These are phyloP conservation scores for Zapornia atra DNA, from an alignment of 2,113 vertebrate species.

Conservation along the genomic window DNA sequence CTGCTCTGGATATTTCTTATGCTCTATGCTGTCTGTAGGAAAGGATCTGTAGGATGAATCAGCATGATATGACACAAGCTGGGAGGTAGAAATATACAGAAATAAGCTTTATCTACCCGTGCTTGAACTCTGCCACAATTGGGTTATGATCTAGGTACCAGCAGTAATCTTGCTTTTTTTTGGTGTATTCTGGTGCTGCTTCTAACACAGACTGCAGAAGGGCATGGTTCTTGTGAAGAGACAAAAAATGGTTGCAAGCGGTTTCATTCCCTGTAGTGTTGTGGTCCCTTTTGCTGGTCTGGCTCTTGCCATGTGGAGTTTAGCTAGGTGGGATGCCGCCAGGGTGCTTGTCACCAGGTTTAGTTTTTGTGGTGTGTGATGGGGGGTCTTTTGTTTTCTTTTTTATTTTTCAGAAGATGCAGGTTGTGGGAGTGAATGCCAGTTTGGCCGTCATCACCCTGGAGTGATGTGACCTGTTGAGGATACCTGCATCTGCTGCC, in stretches of 20 bases:
- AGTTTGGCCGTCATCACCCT: neutral
- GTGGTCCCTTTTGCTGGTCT: neutral
- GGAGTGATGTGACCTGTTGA: no score
- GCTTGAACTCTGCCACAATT: neutral
- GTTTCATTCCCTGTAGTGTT: neutral
- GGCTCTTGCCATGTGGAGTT: neutral
- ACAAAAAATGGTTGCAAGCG: neutral
- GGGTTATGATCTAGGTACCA: neutral
- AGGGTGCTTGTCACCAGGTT: neutral
- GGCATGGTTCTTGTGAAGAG: neutral
- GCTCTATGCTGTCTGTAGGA: neutral
- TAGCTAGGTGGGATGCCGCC: neutral
- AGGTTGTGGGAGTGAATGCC: neutral
- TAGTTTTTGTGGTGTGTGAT: no score
- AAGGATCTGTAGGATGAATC: neutral
- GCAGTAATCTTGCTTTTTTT: neutral
- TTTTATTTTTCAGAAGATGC: neutral
- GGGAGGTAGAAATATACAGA: neutral
- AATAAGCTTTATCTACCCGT: neutral
- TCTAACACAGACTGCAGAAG: neutral
- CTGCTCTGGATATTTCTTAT: neutral
- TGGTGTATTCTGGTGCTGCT: neutral
- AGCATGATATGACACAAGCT: neutral
- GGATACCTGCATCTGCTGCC: no score
- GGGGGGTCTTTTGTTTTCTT: no score